Base-by-base conservation (phyloP, 2,888 invertebrate species). In the Drosophila mimica region DNA sequence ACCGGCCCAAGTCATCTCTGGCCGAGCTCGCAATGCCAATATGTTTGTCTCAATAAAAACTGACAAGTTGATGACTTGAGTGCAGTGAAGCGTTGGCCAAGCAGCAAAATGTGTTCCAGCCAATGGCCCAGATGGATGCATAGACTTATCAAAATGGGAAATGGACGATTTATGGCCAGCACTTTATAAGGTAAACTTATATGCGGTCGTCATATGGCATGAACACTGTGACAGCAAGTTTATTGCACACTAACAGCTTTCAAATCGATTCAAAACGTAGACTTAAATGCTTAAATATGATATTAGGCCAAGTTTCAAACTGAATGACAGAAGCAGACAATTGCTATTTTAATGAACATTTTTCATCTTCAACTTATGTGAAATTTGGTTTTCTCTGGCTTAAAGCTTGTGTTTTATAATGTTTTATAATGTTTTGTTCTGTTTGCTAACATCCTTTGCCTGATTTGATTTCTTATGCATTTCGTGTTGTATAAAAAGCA, bases 41-140 rank as follows among this genome's bases (percentile, higher is more conserved):
- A 77, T 79, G 81, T 88, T 86, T 68, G 71, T 36, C 58, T 71
- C 63, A 68, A 57, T 58, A 62, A 78, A 75, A 80, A 73, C 81
- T 72, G 72, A 76, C 81, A 89, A 79, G 72, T 81, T 81, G 73
- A 89, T 83, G 79, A 65, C 71, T 74, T 67, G 56, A 58, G 87
- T 68, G 78, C 86, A 86, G 56, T 73, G 78, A 83, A 70, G 81
- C 83, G 69, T 72, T 61, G 43, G 60, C 71, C 68, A 78, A 65
- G 58, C 82, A 52, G 46, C 54, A 64, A 70, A 81, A 65, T 51
- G 46, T 49, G 66, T 70, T 70, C 33, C 66, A 52, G 46, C 52
- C 25, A 58, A 51, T 54, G 61, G 38, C 17, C 57, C 64, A 67
- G 43, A 70, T 53, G 51, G 40, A 49, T 62, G 17, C 4, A 46